Base-by-base conservation (phyloP, 2,888 invertebrate genomes). In the Agrochola litura region DNA sequence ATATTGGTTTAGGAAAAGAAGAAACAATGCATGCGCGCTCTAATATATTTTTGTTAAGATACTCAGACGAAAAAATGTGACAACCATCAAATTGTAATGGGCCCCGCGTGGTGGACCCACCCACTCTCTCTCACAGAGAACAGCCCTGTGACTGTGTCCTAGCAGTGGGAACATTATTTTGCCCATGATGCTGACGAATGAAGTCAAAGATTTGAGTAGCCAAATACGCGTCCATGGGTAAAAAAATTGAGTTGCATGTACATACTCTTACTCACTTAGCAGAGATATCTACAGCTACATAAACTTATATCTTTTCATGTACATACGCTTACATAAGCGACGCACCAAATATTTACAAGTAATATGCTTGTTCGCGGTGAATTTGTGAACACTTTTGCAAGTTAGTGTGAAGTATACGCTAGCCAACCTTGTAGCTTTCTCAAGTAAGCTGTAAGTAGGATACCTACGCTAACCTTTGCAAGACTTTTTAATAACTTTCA, bases 341-440 rank as follows among this genome's bases (percentile, higher is more conserved):
- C 30, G 6, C 8, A 30, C 22, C 64, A 63, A 46, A n/a, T 8
- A 25, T 6, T 12, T 25, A 49, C 1, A n/a, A 22, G 22, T 37
- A 37, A 54, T 16, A 25, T 52, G 10, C 49, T 60, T 6, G 3
- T 30, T 43, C 19, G 8, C 30, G 12, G 0, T 19, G 46, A 79
- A 37, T 54, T 69, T 46, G 46, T 22, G 25, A 79, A 61, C 54
- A 70, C 54, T 79, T 61, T 70, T 37, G 43, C 54, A 77, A 70
- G 61, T 54, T 70, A 16, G 61, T 77, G 70, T 25, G 10, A 79
- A 78, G 52, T 52, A 49, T 22, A 43, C 52, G n/a, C 43, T 30
- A 30, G 30, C 41, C n/a, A 52, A 30, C 12, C 60, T 43, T 10
- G 30, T 14, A 37, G 43, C 30, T 54, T 22, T 22, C 69, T 60